A percentile compares a stretch with the other conserved stretches of the same genome.
Conservation (phyloP, 2,113 vertebrate species). For the Typhlomys cinereus region DNA sequence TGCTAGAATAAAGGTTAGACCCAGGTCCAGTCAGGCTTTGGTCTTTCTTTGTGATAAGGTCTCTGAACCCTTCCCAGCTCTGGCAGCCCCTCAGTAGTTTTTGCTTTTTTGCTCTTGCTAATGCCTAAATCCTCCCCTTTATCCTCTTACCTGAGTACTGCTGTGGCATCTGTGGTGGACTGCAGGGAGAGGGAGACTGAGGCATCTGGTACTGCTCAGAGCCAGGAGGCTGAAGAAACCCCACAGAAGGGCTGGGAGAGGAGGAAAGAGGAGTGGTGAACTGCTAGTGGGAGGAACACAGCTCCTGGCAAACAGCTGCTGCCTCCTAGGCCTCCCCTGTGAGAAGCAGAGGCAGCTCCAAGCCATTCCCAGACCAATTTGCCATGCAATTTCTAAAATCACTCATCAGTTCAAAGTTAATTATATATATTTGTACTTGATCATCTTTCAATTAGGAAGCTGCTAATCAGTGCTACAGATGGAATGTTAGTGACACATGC, state of each 20-base stretch:
- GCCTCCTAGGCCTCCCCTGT: constrained; percentile 50
- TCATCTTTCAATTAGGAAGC: constrained; percentile 81
- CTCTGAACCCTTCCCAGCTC: background rate
- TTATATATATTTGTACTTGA: constrained; percentile 81
- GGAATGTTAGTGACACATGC: constrained; percentile 59
- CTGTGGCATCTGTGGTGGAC: constrained; percentile 96
- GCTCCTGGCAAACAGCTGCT: constrained; percentile 73
- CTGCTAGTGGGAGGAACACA: background rate
- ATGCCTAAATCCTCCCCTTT: background rate
- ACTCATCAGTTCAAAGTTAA: constrained; percentile 80
- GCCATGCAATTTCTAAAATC: constrained; percentile 80
- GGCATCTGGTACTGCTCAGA: constrained; percentile 98
- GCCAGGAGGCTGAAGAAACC: constrained; percentile 95
- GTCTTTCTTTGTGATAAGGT: background rate
- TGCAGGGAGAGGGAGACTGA: constrained; percentile 96
- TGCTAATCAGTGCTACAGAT: constrained; percentile 75
- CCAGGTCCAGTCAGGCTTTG: background rate
- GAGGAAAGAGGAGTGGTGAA: constrained; percentile 63
- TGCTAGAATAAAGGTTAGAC: background rate
- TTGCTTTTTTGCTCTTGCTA: background rate
- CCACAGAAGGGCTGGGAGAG: constrained; percentile 91
- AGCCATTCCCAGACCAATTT: constrained; percentile 77
- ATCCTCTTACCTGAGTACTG: constrained; percentile 95
- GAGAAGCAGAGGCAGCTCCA: constrained; percentile 59
- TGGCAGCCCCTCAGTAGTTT: background rate